Evolutionary conservation across 1,140 invertebrate species (phyloP).

Genomic region (Eueides isabella): DNA sequence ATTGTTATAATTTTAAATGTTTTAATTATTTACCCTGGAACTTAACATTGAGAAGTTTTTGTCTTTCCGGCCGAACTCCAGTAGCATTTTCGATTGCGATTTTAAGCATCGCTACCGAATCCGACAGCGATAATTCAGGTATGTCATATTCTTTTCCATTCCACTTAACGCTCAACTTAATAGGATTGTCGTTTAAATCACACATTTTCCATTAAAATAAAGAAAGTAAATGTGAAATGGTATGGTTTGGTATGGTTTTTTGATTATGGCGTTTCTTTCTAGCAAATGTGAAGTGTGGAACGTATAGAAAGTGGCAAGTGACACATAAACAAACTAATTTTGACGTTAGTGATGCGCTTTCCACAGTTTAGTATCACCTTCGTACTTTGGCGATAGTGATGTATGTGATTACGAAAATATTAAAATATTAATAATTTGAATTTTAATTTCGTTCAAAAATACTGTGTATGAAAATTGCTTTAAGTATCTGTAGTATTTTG

Average conservation of each 20-base stretch:
- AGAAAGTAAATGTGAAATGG: slow-evolving; percentile 40
- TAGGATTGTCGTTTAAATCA: slow-evolving; percentile 73
- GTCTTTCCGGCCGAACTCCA: slow-evolving; percentile 92
- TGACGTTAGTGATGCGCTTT: slow-evolving; percentile 27
- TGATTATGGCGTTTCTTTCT: too few relatives aligned
- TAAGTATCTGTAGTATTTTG: too few relatives aligned
- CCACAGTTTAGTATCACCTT: background rate
- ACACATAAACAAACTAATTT: slow-evolving; percentile 50
- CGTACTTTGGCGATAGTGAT: background rate
- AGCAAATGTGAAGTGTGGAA: slow-evolving; percentile 38
- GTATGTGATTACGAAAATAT: background rate
- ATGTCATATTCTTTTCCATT: slow-evolving; percentile 93
- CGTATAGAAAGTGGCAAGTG: slow-evolving; percentile 32
- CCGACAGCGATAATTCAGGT: slow-evolving; percentile 85
- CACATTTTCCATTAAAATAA: slow-evolving; percentile 66
- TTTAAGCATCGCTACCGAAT: slow-evolving; percentile 91
- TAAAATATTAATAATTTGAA: background rate
- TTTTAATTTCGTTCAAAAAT: too few relatives aligned
- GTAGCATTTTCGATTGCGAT: slow-evolving; percentile 90
- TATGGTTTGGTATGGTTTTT: too few relatives aligned
- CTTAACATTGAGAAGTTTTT: slow-evolving; percentile 96
- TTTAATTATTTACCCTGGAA: slow-evolving; percentile 86
- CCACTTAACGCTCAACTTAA: slow-evolving; percentile 92
- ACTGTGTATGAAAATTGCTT: too few relatives aligned
- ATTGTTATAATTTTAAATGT: background rate